These are phyloP conservation scores for Hippocampus kuda DNA, from an alignment of 2,797 vertebrate genomes.

Conservation along the genomic window DNA sequence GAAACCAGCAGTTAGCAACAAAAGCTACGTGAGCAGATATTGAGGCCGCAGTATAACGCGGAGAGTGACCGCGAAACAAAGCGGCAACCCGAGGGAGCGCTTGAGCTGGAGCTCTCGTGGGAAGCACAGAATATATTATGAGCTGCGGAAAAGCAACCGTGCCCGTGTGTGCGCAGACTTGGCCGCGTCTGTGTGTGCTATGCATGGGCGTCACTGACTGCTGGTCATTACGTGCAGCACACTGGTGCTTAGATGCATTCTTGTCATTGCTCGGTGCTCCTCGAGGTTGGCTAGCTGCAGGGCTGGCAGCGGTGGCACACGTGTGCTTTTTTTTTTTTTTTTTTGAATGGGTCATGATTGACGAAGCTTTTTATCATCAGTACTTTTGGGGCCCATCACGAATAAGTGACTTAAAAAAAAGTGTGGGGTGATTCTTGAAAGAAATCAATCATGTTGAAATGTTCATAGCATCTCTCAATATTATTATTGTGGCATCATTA, in stretches of 20 bases:
- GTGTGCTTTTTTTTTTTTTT: constrained; percentile 15
- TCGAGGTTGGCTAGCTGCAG: constrained; percentile 22
- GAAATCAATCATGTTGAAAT: too few relatives aligned
- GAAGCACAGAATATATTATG: constrained; percentile 48
- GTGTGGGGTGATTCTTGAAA: too few relatives aligned
- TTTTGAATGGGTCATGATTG: not conserved
- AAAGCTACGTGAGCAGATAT: constrained; percentile 2
- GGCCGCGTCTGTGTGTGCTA: constrained; percentile 42
- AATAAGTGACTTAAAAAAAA: too few relatives aligned
- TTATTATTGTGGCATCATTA: too few relatives aligned
- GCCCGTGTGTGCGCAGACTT: constrained; percentile 29
- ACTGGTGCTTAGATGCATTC: constrained; percentile 35
- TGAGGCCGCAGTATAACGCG: constrained; percentile 14
- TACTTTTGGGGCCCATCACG: too few relatives aligned
- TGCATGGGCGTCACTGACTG: constrained; percentile 48
- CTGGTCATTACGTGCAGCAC: constrained; percentile 40
- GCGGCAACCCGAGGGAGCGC: constrained; percentile 19
- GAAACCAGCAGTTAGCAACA: not conserved
- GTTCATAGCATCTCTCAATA: too few relatives aligned
- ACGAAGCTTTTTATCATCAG: too few relatives aligned
- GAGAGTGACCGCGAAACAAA: constrained; percentile 23
- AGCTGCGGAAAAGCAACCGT: constrained; percentile 9
- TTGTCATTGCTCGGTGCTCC: constrained; percentile 37
- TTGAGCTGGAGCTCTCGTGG: constrained; percentile 32
- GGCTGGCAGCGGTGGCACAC: constrained; percentile 22